A percentile compares a stretch with the other conserved stretches of the same genome.
phyloP scores from a whole-genome alignment of 1,140 invertebrate genomes.

The Drosophila obscura region DNA sequence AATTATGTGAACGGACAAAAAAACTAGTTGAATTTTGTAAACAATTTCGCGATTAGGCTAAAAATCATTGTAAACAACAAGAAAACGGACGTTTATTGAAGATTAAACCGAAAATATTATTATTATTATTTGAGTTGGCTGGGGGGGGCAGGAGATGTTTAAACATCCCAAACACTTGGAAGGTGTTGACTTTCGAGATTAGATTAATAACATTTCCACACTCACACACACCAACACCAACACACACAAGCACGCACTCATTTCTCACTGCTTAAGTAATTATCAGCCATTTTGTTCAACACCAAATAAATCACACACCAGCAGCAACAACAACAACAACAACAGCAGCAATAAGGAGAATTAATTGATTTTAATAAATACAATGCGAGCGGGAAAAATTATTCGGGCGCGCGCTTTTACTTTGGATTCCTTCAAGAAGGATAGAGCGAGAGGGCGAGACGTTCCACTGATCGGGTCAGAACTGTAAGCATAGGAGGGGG shows the following conservation, averaged over 20 bases:
- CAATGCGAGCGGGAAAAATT: conserved; percentile 10
- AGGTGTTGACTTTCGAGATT: conserved; percentile 53
- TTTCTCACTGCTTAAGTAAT: conserved; percentile 32
- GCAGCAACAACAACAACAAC: conserved; percentile 31
- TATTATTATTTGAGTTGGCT: conserved; percentile 53
- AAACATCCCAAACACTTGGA: conserved; percentile 41
- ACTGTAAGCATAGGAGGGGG: conserved; percentile 16
- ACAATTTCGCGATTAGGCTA: conserved; percentile 54
- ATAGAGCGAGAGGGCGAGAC: conserved; percentile 22
- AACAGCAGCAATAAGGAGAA: conserved; percentile 19
- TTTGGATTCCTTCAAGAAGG: conserved; percentile 63
- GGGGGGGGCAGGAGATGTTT: neutral
- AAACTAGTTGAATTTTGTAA: conserved; percentile 41
- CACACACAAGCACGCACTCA: conserved; percentile 27
- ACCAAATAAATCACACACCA: conserved; percentile 61
- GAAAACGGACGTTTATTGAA: conserved; percentile 31
- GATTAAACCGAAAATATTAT: conserved; percentile 67
- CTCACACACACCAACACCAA: conserved; percentile 19
- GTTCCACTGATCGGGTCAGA: conserved; percentile 38
- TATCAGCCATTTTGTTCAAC: conserved; percentile 63
- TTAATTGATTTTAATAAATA: conserved; percentile 38
- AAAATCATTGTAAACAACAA: conserved; percentile 40
- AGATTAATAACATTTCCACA: conserved; percentile 38
- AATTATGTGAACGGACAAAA: conserved; percentile 26
- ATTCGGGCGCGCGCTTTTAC: conserved; percentile 55